Evolutionary conservation across 2,888 invertebrate genomes (phyloP), one percentile per base, ranked within the genome.

Genomic region (Blomia tropicalis): DNA sequence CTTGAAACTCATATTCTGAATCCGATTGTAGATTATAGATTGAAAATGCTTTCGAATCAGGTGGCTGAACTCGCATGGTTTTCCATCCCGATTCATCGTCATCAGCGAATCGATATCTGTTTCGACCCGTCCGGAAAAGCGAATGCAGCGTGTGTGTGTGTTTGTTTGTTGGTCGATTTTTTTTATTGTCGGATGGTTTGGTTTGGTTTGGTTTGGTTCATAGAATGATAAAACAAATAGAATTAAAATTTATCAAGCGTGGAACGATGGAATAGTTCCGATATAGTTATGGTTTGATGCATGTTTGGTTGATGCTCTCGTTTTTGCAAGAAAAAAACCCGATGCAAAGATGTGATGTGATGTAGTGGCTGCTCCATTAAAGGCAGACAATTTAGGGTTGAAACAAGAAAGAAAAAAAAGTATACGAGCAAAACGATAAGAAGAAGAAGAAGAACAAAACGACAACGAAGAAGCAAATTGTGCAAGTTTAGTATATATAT

Each of bases 1-100:
- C 89, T 79, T 91, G 89, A 76, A 95, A 93, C 77, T 95, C 92
- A 77, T 95, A 93, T 63, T 84, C 83, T 43, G 89, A 90, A 67
- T 87, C 87, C 11, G 92, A 89, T 69, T 84, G 83, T 66, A 95
- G 79, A 66, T 86, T 83, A 75, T 88, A 89, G 74, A 95, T 87
- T 69, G 91, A 90, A 67, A 88, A 85, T 71, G 84, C 83, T 72
- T 87, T 85, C 68, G 90, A 90, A 61, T 88, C 85, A 53, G 87
- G 87, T 53, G 87, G 87, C 31, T 63, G 58, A 60, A 95, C 92
- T 17, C 88, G 87, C 70, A 93, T 87, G 66, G 88, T 90, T 68
- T 85, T 84, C 92, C 92, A 93, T 70, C 90, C 87, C 36, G 84
- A 82, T 70, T 83, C 83, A 63, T 88, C 69, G 47, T 53, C 32